Evolutionary conservation across 2,797 vertebrate species (phyloP).

Genomic region (Pterois miles): DNA sequence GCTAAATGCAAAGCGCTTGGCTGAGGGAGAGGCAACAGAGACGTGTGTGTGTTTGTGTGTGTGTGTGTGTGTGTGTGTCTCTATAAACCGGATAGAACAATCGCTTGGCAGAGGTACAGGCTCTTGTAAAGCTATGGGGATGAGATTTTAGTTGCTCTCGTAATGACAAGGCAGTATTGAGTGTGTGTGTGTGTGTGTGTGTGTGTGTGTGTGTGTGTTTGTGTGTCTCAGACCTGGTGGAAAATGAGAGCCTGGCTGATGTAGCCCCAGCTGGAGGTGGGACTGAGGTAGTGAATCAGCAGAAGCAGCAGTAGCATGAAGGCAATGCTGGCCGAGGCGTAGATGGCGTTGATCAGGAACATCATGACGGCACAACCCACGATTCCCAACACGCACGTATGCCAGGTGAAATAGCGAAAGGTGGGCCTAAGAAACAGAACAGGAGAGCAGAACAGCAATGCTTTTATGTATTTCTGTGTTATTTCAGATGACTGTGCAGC

Average conservation of each 20-base stretch:
- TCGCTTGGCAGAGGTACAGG: constrained; percentile 66
- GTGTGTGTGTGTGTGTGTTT: constrained; percentile 24
- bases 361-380: constrained; percentile 90
- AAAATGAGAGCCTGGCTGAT: constrained; percentile 95
- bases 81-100: constrained; percentile 72
- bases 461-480: background rate
- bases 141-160: constrained; percentile 73
- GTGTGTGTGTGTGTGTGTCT: constrained; percentile 31
- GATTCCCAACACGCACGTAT: constrained; percentile 90
- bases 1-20: constrained; percentile 63
- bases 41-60: background rate
- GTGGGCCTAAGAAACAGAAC: constrained; percentile 83
- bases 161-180: constrained; percentile 68
- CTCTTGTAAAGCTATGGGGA: constrained; percentile 72
- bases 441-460: background rate
- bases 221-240: constrained; percentile 86
- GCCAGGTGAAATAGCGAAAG: constrained; percentile 92
- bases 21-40: constrained; percentile 27
- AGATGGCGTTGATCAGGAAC: constrained; percentile 93
- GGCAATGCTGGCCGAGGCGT: constrained; percentile 89
- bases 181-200: constrained; percentile 4
- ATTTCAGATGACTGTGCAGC: too few relatives aligned
- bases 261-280: constrained; percentile 93
- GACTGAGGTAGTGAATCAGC: constrained; percentile 92
- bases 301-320: constrained; percentile 91